Evolutionary conservation across 2,888 invertebrate genomes (phyloP), one percentile per base, ranked within the genome.

Genomic region (Hemicrepidius hirtus): DNA sequence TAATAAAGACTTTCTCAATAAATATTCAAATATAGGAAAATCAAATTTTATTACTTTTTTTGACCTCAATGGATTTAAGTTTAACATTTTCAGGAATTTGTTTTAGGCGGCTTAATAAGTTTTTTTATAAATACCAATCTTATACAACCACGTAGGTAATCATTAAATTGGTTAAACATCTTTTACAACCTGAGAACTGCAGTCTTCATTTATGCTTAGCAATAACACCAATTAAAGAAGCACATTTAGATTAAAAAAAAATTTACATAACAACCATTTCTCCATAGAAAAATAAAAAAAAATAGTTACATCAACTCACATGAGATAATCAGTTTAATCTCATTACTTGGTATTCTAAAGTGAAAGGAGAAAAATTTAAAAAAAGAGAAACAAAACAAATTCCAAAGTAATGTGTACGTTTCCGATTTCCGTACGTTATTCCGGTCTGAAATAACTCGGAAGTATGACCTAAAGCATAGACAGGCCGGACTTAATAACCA

Each of bases 401-500:
- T 12, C 28, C 9, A 2, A 16, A 9, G 28, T 7, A 16, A 20
- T 1, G 57, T 10, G n/a, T 60, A 13, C 41, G 32, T 28, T 49
- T 64, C 49, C 63, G 63, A 49, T 65, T 65, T 65, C 65, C 65
- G 65, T 49, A 40, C 53, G 13, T 65, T 50, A 53, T 50, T 65
- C 53, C 65, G 65, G 65, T 49, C 49, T 50, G 20, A 32, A 53
- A 50, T 12, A 24, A 44, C 12, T 53, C 53, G 49, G 49, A 49
- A 49, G 20, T 49, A 10, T 21, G 13, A 44, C 44, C 44, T 44
- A 44, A 44, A 21, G 49, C 49, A 46, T 12, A 10, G 9, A 49
- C 21, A 18, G n/a, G 20, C 49, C 5, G 53, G 53, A 53, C 53
- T 10, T 2, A 13, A 13, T 2, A 13, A 13, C 53, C 53, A 24